Evolutionary conservation across 2,797 vertebrate species (phyloP).

Genomic region (Chrysocyon brachyurus): DNA sequence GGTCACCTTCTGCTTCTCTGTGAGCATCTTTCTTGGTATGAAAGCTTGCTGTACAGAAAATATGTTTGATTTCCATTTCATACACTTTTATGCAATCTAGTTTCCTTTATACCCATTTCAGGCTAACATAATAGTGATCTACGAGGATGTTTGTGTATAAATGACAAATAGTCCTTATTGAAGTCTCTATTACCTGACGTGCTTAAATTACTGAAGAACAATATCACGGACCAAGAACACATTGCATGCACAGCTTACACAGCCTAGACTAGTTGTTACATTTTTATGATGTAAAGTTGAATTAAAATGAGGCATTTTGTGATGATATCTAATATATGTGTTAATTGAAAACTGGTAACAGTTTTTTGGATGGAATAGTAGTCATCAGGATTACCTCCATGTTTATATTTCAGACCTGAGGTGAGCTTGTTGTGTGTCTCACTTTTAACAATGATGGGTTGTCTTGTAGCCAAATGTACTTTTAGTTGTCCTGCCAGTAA

Average conservation of each 20-base stretch:
- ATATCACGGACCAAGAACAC: not conserved
- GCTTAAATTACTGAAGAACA: not conserved
- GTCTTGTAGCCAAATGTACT: not conserved
- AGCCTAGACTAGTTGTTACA: not conserved
- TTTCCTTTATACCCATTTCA: not conserved
- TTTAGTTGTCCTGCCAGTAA: not conserved
- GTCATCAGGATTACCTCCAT: fast-evolving
- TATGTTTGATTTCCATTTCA: not conserved
- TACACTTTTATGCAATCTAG: not conserved
- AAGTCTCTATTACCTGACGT: not conserved
- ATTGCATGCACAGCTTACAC: not conserved
- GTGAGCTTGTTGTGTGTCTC: not conserved
- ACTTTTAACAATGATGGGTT: not conserved
- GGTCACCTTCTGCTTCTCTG: not conserved
- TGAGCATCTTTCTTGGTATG: not conserved
- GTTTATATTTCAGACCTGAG: not conserved
- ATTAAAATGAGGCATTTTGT: not conserved
- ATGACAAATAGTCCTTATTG: not conserved
- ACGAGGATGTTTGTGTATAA: not conserved
- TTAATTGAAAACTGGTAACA: not conserved
- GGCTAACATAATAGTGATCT: not conserved
- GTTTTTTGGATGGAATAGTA: not conserved
- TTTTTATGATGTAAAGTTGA: not conserved
- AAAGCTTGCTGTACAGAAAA: not conserved
- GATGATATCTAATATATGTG: not conserved